These are phyloP conservation scores for Nephrotoma flavescens DNA, from an alignment of 2,888 invertebrate genomes.

Conservation along the genomic window DNA sequence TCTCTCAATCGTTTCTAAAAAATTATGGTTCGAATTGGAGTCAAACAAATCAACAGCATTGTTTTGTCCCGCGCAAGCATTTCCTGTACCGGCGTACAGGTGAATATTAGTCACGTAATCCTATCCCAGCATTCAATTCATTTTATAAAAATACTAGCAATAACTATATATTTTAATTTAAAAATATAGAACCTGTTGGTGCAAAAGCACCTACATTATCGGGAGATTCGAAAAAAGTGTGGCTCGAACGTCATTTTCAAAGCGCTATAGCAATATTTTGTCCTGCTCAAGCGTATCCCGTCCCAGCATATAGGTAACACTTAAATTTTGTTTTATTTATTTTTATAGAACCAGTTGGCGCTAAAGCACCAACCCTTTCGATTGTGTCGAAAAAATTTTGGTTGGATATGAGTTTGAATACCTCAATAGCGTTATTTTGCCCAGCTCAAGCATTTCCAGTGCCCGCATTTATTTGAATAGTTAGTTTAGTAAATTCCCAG, in stretches of 20 bases:
- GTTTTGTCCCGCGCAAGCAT: constrained; percentile 36
- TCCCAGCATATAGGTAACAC: constrained; percentile 45
- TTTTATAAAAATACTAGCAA: neutral
- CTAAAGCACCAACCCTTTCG: constrained; percentile 56
- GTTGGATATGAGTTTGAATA: constrained; percentile 28
- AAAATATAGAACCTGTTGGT: constrained; percentile 45
- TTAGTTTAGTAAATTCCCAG: neutral
- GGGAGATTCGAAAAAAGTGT: constrained; percentile 40
- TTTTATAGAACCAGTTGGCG: constrained; percentile 47
- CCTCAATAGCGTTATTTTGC: constrained; percentile 34
- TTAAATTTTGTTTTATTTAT: constrained; percentile 4
- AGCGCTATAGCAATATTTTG: constrained; percentile 54
- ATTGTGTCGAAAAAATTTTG: constrained; percentile 52
- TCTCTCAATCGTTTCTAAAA: constrained; percentile 47
- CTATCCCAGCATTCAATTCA: neutral
- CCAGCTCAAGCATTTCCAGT: constrained; percentile 44
- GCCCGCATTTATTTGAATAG: constrained; percentile 47
- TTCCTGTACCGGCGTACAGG: constrained; percentile 50
- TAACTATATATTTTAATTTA: neutral
- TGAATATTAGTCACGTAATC: constrained; percentile 30
- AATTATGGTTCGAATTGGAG: constrained; percentile 44
- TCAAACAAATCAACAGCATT: constrained; percentile 24
- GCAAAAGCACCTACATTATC: constrained; percentile 58
- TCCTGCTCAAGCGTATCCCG: constrained; percentile 65
- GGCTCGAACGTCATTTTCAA: constrained; percentile 40